These are phyloP conservation scores for Excalfactoria chinensis DNA, from an alignment of 2,113 vertebrate species.

Conservation along the genomic window DNA sequence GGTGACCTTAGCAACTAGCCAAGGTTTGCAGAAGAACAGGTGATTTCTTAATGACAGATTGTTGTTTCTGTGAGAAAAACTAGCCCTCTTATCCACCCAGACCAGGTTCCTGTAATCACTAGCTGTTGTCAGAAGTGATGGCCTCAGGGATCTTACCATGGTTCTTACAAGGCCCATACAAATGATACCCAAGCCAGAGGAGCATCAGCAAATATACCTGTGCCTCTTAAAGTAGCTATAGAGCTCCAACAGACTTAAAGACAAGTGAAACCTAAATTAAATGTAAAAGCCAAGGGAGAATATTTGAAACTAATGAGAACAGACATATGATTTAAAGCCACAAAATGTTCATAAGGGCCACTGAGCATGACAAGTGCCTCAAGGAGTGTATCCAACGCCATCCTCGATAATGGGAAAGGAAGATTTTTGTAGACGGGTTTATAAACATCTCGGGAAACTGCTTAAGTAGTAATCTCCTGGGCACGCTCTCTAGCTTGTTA, in stretches of 20 bases:
- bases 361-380: neutral
- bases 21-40: neutral
- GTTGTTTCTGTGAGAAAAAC: neutral
- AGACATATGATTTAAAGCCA: neutral
- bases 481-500: neutral
- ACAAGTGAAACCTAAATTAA: neutral
- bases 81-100: neutral
- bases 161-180: neutral
- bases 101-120: neutral
- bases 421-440: neutral
- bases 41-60: neutral
- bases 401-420: neutral
- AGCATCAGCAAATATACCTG: neutral
- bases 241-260: neutral
- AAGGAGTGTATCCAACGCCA: neutral
- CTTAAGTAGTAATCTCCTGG: neutral
- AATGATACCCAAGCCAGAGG: neutral
- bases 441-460: neutral
- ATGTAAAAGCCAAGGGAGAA: neutral
- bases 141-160: neutral
- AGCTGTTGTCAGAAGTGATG: neutral
- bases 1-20: neutral
- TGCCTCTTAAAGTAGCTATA: neutral
- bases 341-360: neutral
- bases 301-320: neutral